Evolutionary conservation across 2,113 vertebrate species (phyloP).

Genomic region (Ginglymostoma cirratum): DNA sequence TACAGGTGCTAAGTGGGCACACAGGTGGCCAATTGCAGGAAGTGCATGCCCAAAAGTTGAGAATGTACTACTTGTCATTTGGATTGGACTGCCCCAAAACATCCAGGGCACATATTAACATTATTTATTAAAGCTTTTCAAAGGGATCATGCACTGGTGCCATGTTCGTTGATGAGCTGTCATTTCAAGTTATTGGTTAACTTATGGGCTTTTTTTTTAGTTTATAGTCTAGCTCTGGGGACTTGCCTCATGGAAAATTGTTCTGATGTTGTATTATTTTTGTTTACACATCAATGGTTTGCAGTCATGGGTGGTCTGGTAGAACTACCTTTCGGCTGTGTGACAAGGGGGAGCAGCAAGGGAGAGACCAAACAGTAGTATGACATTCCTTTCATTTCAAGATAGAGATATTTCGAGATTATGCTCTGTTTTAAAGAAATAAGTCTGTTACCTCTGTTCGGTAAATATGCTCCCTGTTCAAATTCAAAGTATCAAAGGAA

Average conservation of each 20-base stretch:
- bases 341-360: neutral
- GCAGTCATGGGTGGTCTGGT: neutral
- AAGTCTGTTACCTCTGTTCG: neutral
- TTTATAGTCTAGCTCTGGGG: neutral
- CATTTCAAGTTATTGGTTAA: neutral
- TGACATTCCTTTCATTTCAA: neutral
- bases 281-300: neutral
- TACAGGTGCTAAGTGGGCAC: neutral
- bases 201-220: neutral
- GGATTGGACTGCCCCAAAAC: neutral
- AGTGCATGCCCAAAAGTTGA: neutral
- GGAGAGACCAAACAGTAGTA: neutral
- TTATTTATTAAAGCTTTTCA: neutral
- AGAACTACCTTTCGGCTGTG: neutral
- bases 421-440: neutral
- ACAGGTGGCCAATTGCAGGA: neutral
- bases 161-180: neutral
- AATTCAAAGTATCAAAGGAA: neutral
- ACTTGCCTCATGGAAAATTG: neutral
- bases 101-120: neutral
- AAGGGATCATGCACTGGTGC: neutral
- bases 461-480: neutral
- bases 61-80: neutral
- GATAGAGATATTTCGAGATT: neutral
- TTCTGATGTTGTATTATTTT: neutral